These are phyloP conservation scores for Batillaria attramentaria DNA, from an alignment of 1,140 invertebrate genomes.

Conservation along the genomic window DNA sequence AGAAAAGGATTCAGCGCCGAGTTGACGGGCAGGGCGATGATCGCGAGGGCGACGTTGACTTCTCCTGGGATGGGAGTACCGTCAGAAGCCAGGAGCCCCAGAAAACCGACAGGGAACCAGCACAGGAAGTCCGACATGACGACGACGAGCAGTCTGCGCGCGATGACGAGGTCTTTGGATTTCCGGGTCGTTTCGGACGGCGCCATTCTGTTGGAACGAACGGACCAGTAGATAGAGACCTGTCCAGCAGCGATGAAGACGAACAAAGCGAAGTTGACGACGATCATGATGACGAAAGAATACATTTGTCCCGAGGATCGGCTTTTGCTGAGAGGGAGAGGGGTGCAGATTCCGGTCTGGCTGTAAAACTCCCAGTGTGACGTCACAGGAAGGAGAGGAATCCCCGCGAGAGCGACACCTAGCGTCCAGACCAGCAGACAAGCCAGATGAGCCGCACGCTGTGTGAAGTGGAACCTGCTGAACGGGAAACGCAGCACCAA, in stretches of 20 bases:
- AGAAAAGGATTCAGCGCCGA: slow-evolving; percentile 53
- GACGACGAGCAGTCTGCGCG: slow-evolving; percentile 39
- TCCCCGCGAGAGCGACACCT: slow-evolving; percentile 31
- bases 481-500: slow-evolving; percentile 57
- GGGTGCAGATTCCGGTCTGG: slow-evolving; percentile 43
- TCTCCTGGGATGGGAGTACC: slow-evolving; percentile 43
- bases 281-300: slow-evolving; percentile 41
- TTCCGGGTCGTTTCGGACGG: background rate
- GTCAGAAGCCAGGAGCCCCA: slow-evolving; percentile 36
- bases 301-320: slow-evolving; percentile 40
- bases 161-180: slow-evolving; percentile 38
- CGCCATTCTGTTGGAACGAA: slow-evolving; percentile 23
- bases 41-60: slow-evolving; percentile 45
- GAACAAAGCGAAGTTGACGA: slow-evolving; percentile 45
- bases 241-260: slow-evolving; percentile 42
- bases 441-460: slow-evolving; percentile 20
- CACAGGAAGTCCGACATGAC: slow-evolving; percentile 40
- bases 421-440: slow-evolving; percentile 33
- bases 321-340: slow-evolving; percentile 40
- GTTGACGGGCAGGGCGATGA: slow-evolving; percentile 50
- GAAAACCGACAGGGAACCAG: slow-evolving; percentile 29
- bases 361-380: slow-evolving; percentile 48
- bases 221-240: slow-evolving; percentile 38
- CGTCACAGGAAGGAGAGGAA: slow-evolving; percentile 33
- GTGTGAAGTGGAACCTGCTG: slow-evolving; percentile 23